phyloP scores from a whole-genome alignment of 1,140 invertebrate species.

The Drosophila kohkoa region DNA sequence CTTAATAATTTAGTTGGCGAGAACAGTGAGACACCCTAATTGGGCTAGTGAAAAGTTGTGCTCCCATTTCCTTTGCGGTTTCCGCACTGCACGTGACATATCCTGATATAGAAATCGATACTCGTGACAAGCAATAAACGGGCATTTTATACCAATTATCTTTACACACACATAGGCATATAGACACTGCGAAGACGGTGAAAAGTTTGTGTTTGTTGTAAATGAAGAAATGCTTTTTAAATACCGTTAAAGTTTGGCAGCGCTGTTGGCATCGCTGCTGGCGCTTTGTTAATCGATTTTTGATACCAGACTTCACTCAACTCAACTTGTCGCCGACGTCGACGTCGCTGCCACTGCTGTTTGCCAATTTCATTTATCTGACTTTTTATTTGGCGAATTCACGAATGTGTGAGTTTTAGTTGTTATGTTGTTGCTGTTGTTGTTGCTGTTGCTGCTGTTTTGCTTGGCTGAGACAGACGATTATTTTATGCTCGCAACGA shows the following conservation, averaged over 20 bases:
- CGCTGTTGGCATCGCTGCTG: slow-evolving; percentile 53
- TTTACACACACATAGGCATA: slow-evolving; percentile 12
- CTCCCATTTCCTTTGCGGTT: slow-evolving; percentile 47
- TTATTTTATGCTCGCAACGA: slow-evolving; percentile 81
- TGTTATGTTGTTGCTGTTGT: slow-evolving; percentile 23
- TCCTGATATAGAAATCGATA: slow-evolving; percentile 81
- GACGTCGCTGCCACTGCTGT: slow-evolving; percentile 28
- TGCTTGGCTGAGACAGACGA: slow-evolving; percentile 59
- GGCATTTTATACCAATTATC: slow-evolving; percentile 80
- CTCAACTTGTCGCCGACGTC: slow-evolving; percentile 55
- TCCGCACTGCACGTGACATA: slow-evolving; percentile 72
- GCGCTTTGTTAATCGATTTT: slow-evolving; percentile 80
- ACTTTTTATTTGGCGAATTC: slow-evolving; percentile 52
- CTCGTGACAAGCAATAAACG: slow-evolving; percentile 76
- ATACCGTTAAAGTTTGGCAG: slow-evolving; percentile 67
- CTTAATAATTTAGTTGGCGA: slow-evolving; percentile 8
- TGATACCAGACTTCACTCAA: slow-evolving; percentile 72
- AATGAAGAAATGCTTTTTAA: slow-evolving; percentile 69
- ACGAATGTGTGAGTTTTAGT: slow-evolving; percentile 68
- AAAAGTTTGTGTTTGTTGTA: slow-evolving; percentile 49
- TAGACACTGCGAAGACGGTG: slow-evolving; percentile 16
- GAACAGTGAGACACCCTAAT: slow-evolving; percentile 3
- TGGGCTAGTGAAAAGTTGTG: slow-evolving; percentile 35
- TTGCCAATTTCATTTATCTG: slow-evolving; percentile 82
- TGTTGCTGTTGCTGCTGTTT: slow-evolving; percentile 45